Conservation (phyloP, 2,888 invertebrate genomes). For the Microctonus aethiopoides region DNA sequence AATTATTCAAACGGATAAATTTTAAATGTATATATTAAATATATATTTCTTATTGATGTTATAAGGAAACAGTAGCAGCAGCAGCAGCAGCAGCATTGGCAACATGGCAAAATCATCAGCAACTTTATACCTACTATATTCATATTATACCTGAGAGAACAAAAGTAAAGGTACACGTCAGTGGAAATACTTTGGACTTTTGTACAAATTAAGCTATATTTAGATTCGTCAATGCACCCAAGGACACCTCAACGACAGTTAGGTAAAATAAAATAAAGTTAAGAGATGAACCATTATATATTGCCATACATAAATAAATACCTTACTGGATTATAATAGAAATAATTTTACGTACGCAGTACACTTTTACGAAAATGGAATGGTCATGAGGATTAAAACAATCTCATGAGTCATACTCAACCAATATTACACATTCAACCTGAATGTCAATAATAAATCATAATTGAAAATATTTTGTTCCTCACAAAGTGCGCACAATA, state of each 20-base stretch:
- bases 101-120: conserved; percentile 16
- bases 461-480: no score
- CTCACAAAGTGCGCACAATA: no score
- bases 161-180: background rate
- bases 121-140: background rate
- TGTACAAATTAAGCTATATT: conserved; percentile 23
- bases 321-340: no score
- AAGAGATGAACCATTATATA: conserved; percentile 18
- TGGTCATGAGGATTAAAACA: no score
- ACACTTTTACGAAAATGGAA: no score
- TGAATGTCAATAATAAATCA: no score
- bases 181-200: conserved; percentile 23
- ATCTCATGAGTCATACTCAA: no score
- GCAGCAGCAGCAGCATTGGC: conserved; percentile 14
- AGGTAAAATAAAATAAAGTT: conserved; percentile 25
- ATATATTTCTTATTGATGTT: no score
- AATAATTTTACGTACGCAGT: no score
- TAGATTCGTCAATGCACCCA: conserved; percentile 5
- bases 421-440: no score
- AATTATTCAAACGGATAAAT: no score
- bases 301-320: background rate
- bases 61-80: background rate
- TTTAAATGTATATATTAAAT: no score
- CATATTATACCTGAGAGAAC: background rate
- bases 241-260: conserved; percentile 23